Conservation (phyloP, 2,113 vertebrate species). For the Odocoileus virginianus region DNA sequence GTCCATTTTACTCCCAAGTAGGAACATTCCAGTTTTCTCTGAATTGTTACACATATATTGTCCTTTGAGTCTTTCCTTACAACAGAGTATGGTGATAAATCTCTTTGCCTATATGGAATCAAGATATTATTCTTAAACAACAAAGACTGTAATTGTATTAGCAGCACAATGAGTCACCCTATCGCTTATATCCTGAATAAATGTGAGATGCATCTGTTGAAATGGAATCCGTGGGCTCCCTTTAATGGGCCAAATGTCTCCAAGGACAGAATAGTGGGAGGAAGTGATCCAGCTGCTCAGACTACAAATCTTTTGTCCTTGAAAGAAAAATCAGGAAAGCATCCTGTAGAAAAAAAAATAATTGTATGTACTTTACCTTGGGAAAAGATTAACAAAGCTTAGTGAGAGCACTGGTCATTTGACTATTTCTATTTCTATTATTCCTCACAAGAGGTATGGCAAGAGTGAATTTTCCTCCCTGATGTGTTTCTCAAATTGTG, state of each 20-base stretch:
- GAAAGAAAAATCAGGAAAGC: conserved; percentile 41
- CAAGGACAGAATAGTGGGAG: conserved; percentile 50
- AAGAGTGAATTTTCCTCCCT: background rate
- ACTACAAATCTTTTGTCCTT: conserved; percentile 65
- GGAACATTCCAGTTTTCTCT: conserved; percentile 43
- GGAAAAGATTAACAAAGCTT: conserved; percentile 41
- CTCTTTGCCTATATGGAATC: conserved; percentile 58
- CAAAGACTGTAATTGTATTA: conserved; percentile 74
- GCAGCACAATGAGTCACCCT: conserved; percentile 74
- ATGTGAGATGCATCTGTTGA: conserved; percentile 71
- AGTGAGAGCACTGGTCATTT: background rate
- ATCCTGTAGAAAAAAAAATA: background rate
- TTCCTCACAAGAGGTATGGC: background rate
- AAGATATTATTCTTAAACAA: conserved; percentile 68
- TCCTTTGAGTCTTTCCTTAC: conserved; percentile 57
- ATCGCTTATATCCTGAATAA: conserved; percentile 74
- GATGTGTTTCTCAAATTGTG: background rate
- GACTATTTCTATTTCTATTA: background rate
- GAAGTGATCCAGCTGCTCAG: conserved; percentile 68
- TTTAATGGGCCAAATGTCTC: conserved; percentile 69
- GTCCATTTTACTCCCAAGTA: conserved; percentile 56
- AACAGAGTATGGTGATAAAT: conserved; percentile 57
- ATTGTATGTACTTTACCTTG: conserved; percentile 3
- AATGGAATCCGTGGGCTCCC: conserved; percentile 68
- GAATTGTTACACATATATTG: conserved; percentile 48